Evolutionary conservation across 2,888 invertebrate species (phyloP).

Genomic region (Ferdinandea cuprea): DNA sequence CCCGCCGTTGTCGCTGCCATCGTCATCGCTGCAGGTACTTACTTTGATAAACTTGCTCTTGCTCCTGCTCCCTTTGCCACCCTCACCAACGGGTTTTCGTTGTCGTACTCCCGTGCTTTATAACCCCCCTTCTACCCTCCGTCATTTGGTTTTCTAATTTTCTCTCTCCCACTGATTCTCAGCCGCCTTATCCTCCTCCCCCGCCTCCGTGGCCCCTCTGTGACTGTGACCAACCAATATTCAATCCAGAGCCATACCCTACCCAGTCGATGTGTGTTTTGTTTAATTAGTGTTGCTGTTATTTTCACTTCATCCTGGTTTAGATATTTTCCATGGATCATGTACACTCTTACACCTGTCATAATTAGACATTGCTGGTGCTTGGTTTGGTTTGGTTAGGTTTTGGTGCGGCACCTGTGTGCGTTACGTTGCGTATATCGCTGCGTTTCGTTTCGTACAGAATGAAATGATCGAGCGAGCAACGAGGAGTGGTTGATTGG

Average conservation of each 20-base stretch:
- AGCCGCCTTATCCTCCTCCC: neutral
- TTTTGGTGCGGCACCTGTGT: conserved; percentile 63
- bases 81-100: neutral
- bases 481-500: conserved; percentile 56
- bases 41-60: conserved; percentile 53
- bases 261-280: conserved; percentile 47
- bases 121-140: conserved; percentile 1
- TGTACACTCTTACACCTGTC: conserved; percentile 69
- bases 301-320: conserved; percentile 72
- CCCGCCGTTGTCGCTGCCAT: conserved; percentile 73
- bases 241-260: neutral
- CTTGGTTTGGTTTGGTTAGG: too few species aligned
- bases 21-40: conserved; percentile 70
- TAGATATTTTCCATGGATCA: conserved; percentile 70
- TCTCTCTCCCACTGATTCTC: conserved; percentile 45
- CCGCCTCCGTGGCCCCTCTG: too few species aligned
- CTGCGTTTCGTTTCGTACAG: conserved; percentile 35
- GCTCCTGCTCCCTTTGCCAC: neutral
- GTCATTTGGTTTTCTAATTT: conserved; percentile 70
- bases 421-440: conserved; percentile 52
- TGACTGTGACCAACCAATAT: conserved; percentile 2
- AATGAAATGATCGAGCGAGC: too few species aligned
- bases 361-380: conserved; percentile 76
- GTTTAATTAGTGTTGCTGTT: conserved; percentile 71
- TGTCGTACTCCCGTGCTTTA: conserved; percentile 1